Evolutionary conservation across 2,888 invertebrate species (phyloP).

Genomic region (Drosophila ustulata): DNA sequence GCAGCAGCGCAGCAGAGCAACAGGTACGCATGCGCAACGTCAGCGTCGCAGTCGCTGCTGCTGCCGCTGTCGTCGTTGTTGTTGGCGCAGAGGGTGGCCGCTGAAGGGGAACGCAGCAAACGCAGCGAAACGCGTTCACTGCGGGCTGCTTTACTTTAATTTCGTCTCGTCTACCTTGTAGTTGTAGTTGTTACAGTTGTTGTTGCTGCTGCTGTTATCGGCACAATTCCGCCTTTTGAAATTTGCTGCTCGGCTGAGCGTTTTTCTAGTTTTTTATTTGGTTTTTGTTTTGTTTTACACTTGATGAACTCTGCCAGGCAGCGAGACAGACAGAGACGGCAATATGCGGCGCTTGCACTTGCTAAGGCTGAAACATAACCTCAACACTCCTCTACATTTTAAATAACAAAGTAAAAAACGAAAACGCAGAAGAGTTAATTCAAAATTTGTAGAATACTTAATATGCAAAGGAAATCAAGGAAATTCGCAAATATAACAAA

Average conservation of each 20-base stretch:
- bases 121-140: slow-evolving; percentile 80
- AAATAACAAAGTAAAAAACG: background rate
- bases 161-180: slow-evolving; percentile 56
- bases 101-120: slow-evolving; percentile 75
- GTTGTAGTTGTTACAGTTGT: slow-evolving; percentile 31
- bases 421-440: no score
- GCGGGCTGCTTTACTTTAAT: slow-evolving; percentile 70
- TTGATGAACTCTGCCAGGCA: slow-evolving; percentile 52
- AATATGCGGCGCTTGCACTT: slow-evolving; percentile 15
- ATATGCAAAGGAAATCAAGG: no score
- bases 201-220: slow-evolving; percentile 60
- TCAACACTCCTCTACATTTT: background rate
- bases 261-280: slow-evolving; percentile 52
- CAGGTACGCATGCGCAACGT: slow-evolving; percentile 59
- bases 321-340: background rate
- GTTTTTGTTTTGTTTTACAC: slow-evolving; percentile 60
- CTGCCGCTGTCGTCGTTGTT: slow-evolving; percentile 6
- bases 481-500: no score
- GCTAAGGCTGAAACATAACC: slow-evolving; percentile 4
- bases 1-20: slow-evolving; percentile 43
- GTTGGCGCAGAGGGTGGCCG: slow-evolving; percentile 54
- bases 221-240: slow-evolving; percentile 79
- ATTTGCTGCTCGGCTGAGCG: slow-evolving; percentile 76
- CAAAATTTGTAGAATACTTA: no score
- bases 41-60: slow-evolving; percentile 28